phyloP scores from a whole-genome alignment of 2,113 vertebrate genomes.

The Trogon surrucura region DNA sequence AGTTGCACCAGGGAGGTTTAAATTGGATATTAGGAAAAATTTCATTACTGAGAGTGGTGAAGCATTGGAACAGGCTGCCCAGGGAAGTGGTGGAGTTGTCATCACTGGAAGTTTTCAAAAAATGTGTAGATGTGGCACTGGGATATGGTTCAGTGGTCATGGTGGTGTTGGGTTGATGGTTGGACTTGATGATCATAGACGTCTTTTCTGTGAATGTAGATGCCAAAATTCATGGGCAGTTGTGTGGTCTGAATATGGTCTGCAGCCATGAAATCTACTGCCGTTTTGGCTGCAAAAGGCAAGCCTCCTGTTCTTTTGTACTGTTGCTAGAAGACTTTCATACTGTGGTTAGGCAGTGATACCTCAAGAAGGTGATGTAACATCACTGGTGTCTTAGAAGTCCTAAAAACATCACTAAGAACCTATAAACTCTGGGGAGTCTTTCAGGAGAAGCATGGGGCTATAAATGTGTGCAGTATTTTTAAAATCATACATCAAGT shows the following conservation, averaged over 20 bases:
- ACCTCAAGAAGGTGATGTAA: neutral
- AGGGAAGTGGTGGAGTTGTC: too few species aligned
- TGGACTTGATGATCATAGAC: too few species aligned
- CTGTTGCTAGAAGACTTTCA: neutral
- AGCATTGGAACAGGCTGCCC: too few species aligned
- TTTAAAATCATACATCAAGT: neutral
- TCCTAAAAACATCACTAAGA: neutral
- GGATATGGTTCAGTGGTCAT: too few species aligned
- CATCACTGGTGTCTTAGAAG: neutral
- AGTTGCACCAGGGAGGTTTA: too few species aligned
- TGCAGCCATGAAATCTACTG: neutral
- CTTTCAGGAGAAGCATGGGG: neutral
- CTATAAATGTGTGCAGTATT: neutral
- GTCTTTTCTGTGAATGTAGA: neutral
- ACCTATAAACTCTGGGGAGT: neutral
- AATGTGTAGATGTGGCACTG: too few species aligned
- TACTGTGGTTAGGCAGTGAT: fast-evolving
- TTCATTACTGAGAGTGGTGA: too few species aligned
- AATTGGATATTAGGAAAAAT: too few species aligned
- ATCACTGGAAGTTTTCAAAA: too few species aligned
- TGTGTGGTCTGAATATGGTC: neutral
- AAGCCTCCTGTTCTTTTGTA: neutral
- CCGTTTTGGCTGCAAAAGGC: neutral
- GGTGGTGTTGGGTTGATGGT: too few species aligned
- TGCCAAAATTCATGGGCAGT: neutral